phyloP scores from a whole-genome alignment of 92 coral and sea anemone species.

The Muricea muricata region DNA sequence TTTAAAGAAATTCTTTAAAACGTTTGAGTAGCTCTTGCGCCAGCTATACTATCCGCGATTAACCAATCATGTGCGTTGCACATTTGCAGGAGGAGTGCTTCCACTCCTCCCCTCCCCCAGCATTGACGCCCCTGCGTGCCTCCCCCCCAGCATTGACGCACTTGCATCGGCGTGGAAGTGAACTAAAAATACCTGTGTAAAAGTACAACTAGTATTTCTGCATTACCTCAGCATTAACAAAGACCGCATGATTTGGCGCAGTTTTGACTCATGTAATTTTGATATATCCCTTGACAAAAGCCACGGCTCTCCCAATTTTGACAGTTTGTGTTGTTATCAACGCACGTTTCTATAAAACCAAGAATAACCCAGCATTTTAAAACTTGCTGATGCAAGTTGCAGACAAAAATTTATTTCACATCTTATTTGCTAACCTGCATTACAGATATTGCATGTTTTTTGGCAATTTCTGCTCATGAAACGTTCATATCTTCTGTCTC shows the following conservation, averaged over 20 bases:
- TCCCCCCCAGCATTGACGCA: no score
- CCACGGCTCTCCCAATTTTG: background rate
- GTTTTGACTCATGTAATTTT: background rate
- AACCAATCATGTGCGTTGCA: no score
- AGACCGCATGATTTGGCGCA: background rate
- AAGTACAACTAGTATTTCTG: background rate
- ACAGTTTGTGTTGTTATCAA: background rate
- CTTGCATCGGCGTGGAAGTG: background rate
- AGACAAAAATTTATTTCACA: no score
- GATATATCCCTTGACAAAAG: background rate
- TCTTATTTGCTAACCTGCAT: no score
- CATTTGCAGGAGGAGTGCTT: no score
- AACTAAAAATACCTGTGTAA: background rate
- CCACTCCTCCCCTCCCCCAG: no score
- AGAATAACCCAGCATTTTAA: background rate
- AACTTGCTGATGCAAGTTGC: background rate
- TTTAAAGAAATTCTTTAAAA: no score
- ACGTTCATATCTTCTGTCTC: background rate
- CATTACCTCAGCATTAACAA: background rate
- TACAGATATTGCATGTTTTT: background rate
- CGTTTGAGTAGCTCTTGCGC: no score
- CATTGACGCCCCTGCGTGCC: no score
- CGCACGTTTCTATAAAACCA: background rate
- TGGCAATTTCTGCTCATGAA: background rate
- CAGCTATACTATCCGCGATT: no score